Evolutionary conservation across 2,113 vertebrate species (phyloP), one percentile per base, ranked within the genome.

Genomic region (Ailuropoda melanoleuca): DNA sequence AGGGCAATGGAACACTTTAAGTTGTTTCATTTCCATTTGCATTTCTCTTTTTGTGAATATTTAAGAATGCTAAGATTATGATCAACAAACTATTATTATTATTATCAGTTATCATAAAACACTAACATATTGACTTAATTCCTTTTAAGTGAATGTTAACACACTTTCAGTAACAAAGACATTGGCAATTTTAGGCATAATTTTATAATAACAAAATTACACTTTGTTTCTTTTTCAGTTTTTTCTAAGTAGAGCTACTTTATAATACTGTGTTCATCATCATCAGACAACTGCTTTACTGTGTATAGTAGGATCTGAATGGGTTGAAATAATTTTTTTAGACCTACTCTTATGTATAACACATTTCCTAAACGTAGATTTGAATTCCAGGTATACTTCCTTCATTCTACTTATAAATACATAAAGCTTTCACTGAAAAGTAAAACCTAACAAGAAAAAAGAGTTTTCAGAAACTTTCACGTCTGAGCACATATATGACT

Each of bases 241-340:
- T 87, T 97, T 98, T 94, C 70, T 37, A 21, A 58, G 87, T 39
- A 98, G 75, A 93, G 78, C 58, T 94, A 93, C 31, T 96, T 87
- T 78, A 81, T 3, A 55, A 3, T 55, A 96, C 70, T 26, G 60
- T 96, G 64, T 78, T 66, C 94, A 83, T 82, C 81, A 1, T 8
- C 4, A 93, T 97, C 74, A 81, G 37, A 66, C 82, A 81, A 26
- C 97, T 90, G 78, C 8, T 46, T 75, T 75, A 26, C 39, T 29
- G 12, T 77, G 74, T 77, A 77, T 92, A 86, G 74, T 26, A 94
- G 58, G 31, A 88, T 93, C 2, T 94, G 92, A 97, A n/a, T 58
- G 93, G 24, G 31, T 93, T 89, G 80, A 60, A 97, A 91, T 70
- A 93, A 0, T 81, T 62, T 72, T 93, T 97, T 97, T 56, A 93